Evolutionary conservation across 2,797 vertebrate species (phyloP), one percentile per base, ranked within the genome.

Genomic region (Echiichthys vipera): DNA sequence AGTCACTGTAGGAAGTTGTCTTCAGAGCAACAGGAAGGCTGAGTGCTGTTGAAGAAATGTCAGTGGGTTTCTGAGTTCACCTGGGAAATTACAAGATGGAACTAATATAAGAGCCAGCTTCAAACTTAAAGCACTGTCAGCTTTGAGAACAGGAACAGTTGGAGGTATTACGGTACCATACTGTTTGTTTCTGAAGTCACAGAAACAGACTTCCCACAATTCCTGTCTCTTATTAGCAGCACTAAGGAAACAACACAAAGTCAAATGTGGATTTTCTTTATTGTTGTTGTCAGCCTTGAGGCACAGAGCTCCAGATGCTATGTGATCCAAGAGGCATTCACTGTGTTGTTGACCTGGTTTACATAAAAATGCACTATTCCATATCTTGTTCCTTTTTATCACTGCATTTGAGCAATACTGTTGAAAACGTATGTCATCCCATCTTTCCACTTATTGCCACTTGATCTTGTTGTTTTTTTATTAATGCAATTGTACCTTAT

Each of bases 41-140:
- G 46, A 30, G 34, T 46, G 50, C 7, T 59, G 59, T 22, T 36
- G n/a, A 22, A 51, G 20, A 61, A 71, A 78, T 65, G 74, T 70
- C 58, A 74, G 5, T 40, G 42, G 36, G 45, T 57, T 72, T 39
- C 49, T 64, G 42, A 74, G 57, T 56, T 80, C 65, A 76, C 39
- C 68, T 61, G 71, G 66, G 46, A 77, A 83, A 78, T 76, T 51
- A 63, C 64, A 77, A 50, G 40, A 61, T 43, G 17, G 20, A 72
- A 22, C 30, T 66, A 50, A 78, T 68, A 50, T 56, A 49, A 42
- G 47, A 65, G 24, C 34, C 40, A 56, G 30, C 45, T 11, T 27
- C 24, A 46, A 79, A 67, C 46, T 57, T 32, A 39, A 29, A 68
- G 20, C 18, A n/a, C 24, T 10, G 13, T 64, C 24, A 74, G 46